phyloP scores from a whole-genome alignment of 2,888 invertebrate species.

The Dicyrtoma fusca region DNA sequence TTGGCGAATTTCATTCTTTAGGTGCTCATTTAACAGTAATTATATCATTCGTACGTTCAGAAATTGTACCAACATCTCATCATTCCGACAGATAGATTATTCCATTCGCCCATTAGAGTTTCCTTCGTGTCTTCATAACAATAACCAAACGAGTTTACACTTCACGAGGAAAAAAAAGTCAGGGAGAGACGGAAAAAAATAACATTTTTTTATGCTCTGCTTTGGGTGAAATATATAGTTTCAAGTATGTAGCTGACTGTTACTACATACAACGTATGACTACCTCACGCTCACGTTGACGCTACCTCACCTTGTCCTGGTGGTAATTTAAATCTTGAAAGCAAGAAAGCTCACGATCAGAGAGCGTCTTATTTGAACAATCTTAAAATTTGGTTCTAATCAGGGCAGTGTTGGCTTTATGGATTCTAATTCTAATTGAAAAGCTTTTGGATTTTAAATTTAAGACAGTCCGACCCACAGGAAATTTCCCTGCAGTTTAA shows the following conservation, averaged over 20 bases:
- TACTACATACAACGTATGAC: no score
- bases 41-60: constrained; percentile 18
- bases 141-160: constrained; percentile 24
- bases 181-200: neutral
- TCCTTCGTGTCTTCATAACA: constrained; percentile 23
- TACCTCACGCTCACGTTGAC: no score
- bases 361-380: no score
- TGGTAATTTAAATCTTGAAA: no score
- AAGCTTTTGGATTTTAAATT: constrained; percentile 15
- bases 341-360: no score
- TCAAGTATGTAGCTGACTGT: no score
- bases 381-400: no score
- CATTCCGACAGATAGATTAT: constrained; percentile 10
- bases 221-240: no score
- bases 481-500: constrained; percentile 2
- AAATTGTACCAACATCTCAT: neutral
- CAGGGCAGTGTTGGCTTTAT: no score
- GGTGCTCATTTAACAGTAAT: constrained; percentile 34
- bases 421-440: no score
- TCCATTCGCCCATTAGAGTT: constrained; percentile 15
- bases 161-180: constrained; percentile 16
- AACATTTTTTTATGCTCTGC: constrained; percentile 4
- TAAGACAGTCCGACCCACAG: neutral
- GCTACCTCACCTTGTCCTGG: no score
- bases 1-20: constrained; percentile 12